Evolutionary conservation across 2,113 vertebrate species (phyloP).

Genomic region (Urocitellus parryii): DNA sequence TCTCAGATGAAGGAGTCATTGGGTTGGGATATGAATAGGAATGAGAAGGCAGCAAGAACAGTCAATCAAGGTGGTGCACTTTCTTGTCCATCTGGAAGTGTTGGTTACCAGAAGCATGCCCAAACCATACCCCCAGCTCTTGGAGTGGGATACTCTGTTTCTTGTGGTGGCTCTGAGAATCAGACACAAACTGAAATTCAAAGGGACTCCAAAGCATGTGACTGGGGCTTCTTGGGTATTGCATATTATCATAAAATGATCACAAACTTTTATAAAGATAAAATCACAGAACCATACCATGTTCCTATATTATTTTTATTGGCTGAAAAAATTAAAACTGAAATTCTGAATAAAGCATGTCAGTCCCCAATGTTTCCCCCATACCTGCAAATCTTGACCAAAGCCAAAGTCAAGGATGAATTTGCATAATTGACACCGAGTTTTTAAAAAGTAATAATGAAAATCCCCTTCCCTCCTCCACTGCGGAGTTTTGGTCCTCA

Average conservation of each 20-base stretch:
- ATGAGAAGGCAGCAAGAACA: background rate
- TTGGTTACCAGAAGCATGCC: fast-evolving
- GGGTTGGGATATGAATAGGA: background rate
- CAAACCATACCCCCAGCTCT: background rate
- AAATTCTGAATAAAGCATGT: constrained; percentile 21
- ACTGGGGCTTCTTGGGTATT: background rate
- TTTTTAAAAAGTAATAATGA: constrained; percentile 78
- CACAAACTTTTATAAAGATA: constrained; percentile 7
- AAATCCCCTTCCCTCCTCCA: constrained; percentile 73
- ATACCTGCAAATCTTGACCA: constrained; percentile 71
- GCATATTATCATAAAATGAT: background rate
- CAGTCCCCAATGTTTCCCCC: background rate
- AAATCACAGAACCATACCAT: background rate
- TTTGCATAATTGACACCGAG: constrained; percentile 12
- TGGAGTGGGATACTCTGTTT: background rate
- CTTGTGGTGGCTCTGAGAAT: background rate
- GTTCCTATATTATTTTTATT: constrained; percentile 15
- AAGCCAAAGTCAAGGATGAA: constrained; percentile 70
- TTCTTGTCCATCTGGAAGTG: background rate
- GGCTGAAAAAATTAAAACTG: background rate
- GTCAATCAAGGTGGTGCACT: no score
- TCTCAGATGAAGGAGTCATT: background rate
- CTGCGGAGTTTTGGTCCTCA: constrained; percentile 83
- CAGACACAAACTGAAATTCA: background rate
- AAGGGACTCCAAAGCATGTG: background rate